Evolutionary conservation across 2,113 vertebrate genomes (phyloP).

Genomic region (Zeus faber): DNA sequence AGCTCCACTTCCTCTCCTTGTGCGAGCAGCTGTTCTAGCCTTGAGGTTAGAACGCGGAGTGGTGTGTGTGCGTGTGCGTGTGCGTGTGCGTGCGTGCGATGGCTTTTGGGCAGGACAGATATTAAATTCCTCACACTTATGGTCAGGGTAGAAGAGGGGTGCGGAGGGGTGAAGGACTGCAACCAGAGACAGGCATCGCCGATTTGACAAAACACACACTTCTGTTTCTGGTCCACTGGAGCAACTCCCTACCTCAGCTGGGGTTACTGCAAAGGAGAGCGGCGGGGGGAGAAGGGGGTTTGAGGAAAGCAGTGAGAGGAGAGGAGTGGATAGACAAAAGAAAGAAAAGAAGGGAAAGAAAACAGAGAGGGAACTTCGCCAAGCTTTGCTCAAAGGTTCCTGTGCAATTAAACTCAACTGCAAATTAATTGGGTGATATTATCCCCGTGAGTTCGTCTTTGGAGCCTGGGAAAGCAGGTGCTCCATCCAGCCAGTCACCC

Average conservation of each 20-base stretch:
- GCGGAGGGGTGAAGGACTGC: constrained; percentile 13
- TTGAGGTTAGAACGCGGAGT: constrained; percentile 33
- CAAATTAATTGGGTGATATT: constrained; percentile 57
- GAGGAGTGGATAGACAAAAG: background rate
- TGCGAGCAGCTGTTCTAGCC: constrained; percentile 48
- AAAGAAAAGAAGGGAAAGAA: too few species aligned
- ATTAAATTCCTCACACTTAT: constrained; percentile 58
- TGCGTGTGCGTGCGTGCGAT: background rate
- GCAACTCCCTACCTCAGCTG: constrained; percentile 46
- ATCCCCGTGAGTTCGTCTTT: constrained; percentile 59
- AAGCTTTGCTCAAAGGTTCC: constrained; percentile 49
- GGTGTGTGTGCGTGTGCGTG: constrained; percentile 2
- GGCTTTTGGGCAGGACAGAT: constrained; percentile 37
- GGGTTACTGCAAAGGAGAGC: constrained; percentile 40
- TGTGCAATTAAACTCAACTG: constrained; percentile 53
- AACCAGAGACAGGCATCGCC: constrained; percentile 46
- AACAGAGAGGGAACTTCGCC: constrained; percentile 39
- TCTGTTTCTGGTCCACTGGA: constrained; percentile 54
- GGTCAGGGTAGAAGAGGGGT: constrained; percentile 14
- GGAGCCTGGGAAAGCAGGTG: constrained; percentile 56
- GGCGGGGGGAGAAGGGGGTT: constrained; percentile 4
- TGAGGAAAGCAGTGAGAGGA: constrained; percentile 28
- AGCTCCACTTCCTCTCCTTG: constrained; percentile 48
- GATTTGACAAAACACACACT: constrained; percentile 37
- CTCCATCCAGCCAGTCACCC: constrained; percentile 31